Conservation (phyloP, 1,140 invertebrate genomes). For the Tetraneura akinire region DNA sequence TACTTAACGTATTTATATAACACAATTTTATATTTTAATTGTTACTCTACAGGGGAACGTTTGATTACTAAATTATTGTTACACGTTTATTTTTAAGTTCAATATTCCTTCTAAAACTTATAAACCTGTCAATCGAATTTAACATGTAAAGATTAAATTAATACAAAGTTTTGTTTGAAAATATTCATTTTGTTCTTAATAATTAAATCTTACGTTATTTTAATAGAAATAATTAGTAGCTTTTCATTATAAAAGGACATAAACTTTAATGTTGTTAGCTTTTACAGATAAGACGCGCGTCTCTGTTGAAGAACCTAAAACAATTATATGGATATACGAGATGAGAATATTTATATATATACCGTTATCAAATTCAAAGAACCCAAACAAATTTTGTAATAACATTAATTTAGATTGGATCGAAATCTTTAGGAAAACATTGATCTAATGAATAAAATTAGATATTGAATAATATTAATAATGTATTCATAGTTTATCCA, state of each 20-base stretch:
- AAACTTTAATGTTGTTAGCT: slow-evolving; percentile 25
- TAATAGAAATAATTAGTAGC: slow-evolving; percentile 31
- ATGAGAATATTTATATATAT: slow-evolving; percentile 8
- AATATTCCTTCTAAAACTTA: neutral
- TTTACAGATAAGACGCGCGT: slow-evolving; percentile 27
- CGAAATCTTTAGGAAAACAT: slow-evolving; percentile 7
- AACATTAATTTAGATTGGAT: slow-evolving; percentile 42
- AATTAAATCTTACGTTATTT: slow-evolving; percentile 37
- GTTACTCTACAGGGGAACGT: neutral
- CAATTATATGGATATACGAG: slow-evolving; percentile 19
- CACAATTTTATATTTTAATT: too few species aligned
- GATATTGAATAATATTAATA: slow-evolving; percentile 3
- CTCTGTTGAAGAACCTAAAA: slow-evolving; percentile 27
- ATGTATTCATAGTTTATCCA: too few species aligned
- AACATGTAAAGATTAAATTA: neutral
- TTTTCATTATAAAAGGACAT: slow-evolving; percentile 30
- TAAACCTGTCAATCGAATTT: neutral
- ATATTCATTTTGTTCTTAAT: slow-evolving; percentile 10
- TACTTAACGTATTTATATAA: too few species aligned
- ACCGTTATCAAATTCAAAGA: slow-evolving; percentile 32
- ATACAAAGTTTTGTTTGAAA: slow-evolving; percentile 10
- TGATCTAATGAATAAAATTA: slow-evolving; percentile 5
- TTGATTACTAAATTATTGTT: too few species aligned
- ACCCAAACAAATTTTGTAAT: slow-evolving; percentile 32
- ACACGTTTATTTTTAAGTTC: neutral